Evolutionary conservation across 2,888 invertebrate genomes (phyloP), one percentile per base, ranked within the genome.

Genomic region (Drosophila planitibia): DNA sequence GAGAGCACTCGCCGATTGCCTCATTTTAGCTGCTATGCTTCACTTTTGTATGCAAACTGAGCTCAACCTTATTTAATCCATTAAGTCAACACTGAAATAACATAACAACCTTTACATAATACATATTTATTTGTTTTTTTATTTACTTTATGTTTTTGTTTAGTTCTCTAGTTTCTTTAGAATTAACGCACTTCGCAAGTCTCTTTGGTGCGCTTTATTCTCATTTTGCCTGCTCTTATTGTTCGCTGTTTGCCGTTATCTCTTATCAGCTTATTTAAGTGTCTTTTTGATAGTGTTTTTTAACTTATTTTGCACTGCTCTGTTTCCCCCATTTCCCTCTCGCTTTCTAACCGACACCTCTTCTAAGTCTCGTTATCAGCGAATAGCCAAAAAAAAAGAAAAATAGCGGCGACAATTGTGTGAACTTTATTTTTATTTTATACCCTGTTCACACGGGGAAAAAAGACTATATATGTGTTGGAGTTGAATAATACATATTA

Each of bases 251-350:
- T 30, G 19, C 30, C 55, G 57, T 55, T 78, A 76, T 67, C 77
- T 71, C 58, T 77, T 62, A 81, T 78, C 81, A 69, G 47, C 58
- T 4, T 47, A 28, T 58, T 58, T 33, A 53, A 51, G 72, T 72
- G 65, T 58, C 44, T 70, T 47, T 33, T 51, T 51, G 28, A 22
- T 44, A 22, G 22, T 58, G n/a, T 30, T 44, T 44, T 44, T 49
- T 30, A 44, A 28, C 62, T 47, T 35, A 35, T 52, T 60, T n/a
- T 5, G 22, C 54, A 5, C 9, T 25, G 54, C 47, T 30, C 35
- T 35, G 28, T 35, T 44, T 6, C 16, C 30, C n/a, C 10, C 30
- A 7, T 16, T 19, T 25, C 7, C 35, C 33, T 25, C 37, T 19
- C 9, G 39, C 61, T 61, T 66, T 57, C 28, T 44, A 44, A 22